Evolutionary conservation across 1,140 invertebrate species (phyloP), one percentile per base, ranked within the genome.

Genomic region (Lepeophtheirus salmonis): DNA sequence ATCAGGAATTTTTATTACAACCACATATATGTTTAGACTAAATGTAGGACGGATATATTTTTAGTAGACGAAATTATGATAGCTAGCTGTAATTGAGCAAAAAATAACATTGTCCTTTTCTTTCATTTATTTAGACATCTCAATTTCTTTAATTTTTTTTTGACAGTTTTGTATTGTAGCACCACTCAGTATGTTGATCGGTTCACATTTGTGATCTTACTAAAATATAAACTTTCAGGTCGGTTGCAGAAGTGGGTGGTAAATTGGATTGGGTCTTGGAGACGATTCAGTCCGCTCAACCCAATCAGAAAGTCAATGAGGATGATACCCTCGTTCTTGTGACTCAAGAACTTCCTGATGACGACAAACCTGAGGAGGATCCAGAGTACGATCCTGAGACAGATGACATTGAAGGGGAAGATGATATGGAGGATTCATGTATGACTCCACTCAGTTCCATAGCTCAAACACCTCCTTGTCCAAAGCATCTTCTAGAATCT

Each of bases 181-280:
- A n/a, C n/a, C n/a, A n/a, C n/a, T n/a, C n/a, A n/a, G n/a, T n/a
- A n/a, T n/a, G n/a, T n/a, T n/a, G n/a, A n/a, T n/a, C n/a, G n/a
- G n/a, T n/a, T n/a, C n/a, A n/a, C n/a, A n/a, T n/a, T n/a, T n/a
- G n/a, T n/a, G n/a, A n/a, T n/a, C n/a, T n/a, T n/a, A n/a, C n/a
- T n/a, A n/a, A n/a, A n/a, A n/a, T n/a, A n/a, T n/a, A n/a, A n/a
- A n/a, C n/a, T n/a, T 41, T 41, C 30, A 41, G 30, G n/a, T 41
- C 30, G 6, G 30, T 41, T 6, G 30, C 30, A 10, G 52, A 54
- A 54, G 52, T 16, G n/a, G 52, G 52, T 2, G 52, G 18, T 24
- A 54, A 54, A 23, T 23, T 54, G 52, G 52, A 54, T 23, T 54
- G 52, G 52, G 52, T 54, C 22, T 54, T 54, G 52, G 52, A 54